Evolutionary conservation across 2,888 invertebrate genomes (phyloP), one percentile per base, ranked within the genome.

Genomic region (Acrobeloides nanus): DNA sequence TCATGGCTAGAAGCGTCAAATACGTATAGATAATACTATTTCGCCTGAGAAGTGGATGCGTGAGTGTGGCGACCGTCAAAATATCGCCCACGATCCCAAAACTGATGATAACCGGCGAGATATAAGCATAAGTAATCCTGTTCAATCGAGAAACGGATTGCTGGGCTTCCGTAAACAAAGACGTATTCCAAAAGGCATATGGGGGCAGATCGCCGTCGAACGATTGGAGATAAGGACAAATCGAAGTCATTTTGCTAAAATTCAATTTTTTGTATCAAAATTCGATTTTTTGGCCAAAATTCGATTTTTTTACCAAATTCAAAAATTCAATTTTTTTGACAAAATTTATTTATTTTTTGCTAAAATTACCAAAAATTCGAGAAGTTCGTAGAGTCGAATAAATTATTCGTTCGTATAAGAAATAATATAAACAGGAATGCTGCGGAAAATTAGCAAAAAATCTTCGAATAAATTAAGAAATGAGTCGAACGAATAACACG

Each of bases 401-500:
- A n/a, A n/a, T n/a, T n/a, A n/a, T n/a, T n/a, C n/a, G n/a, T n/a
- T n/a, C n/a, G n/a, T n/a, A n/a, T n/a, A n/a, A n/a, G n/a, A n/a
- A n/a, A n/a, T n/a, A n/a, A n/a, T n/a, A n/a, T n/a, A n/a, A n/a
- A n/a, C n/a, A n/a, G n/a, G n/a, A n/a, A n/a, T n/a, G n/a, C n/a
- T n/a, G n/a, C n/a, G n/a, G n/a, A n/a, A n/a, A n/a, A n/a, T n/a
- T n/a, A n/a, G n/a, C n/a, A n/a, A n/a, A n/a, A n/a, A n/a, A n/a
- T n/a, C n/a, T n/a, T n/a, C n/a, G n/a, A n/a, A n/a, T n/a, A n/a
- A n/a, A n/a, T n/a, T 43, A 18, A 45, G 25, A 45, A 42, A 23
- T 41, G 24, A 89, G 84, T 76, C 86, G 84, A 51, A 90, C 85
- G 51, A 93, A 82, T 76, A 93, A 80, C 48, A 92, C 89, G 34